Conservation (phyloP, 1,140 invertebrate genomes). For the Cyclina sinensis region DNA sequence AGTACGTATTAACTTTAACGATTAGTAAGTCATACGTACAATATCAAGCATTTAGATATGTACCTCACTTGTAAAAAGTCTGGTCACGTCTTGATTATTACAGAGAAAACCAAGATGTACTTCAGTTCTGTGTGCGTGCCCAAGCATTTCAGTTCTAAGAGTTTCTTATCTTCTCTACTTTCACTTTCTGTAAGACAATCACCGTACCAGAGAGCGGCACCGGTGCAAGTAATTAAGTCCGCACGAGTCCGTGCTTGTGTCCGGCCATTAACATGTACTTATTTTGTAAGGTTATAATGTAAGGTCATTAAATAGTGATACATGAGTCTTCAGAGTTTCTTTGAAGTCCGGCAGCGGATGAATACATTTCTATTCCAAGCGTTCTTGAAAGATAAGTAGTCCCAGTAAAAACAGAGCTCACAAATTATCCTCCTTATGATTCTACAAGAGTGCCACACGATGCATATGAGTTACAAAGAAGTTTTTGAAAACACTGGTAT, state of each 20-base stretch:
- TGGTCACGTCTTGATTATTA: too few relatives aligned
- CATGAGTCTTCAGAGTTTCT: conserved; percentile 2
- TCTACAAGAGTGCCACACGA: too few relatives aligned
- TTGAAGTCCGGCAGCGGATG: conserved; percentile 22
- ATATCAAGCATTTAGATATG: too few relatives aligned
- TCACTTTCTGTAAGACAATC: neutral
- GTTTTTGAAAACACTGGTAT: too few relatives aligned
- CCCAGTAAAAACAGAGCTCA: neutral
- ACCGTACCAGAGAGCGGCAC: neutral
- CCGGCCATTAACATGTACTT: conserved; percentile 58
- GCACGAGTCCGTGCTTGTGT: conserved; percentile 44
- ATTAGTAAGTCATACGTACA: too few relatives aligned
- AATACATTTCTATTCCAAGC: conserved; percentile 38
- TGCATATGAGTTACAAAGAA: too few relatives aligned
- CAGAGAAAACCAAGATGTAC: too few relatives aligned
- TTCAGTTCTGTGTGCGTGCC: neutral
- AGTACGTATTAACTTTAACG: too few relatives aligned
- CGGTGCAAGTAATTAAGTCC: conserved; percentile 46
- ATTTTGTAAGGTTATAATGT: conserved; percentile 56
- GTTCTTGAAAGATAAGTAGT: conserved; percentile 7
- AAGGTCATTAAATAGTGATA: conserved; percentile 29
- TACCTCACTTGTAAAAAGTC: too few relatives aligned
- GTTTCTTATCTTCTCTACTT: neutral
- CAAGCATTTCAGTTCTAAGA: neutral
- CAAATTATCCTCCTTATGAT: too few relatives aligned